Percentiles rank a stretch among this genome's conserved stretches.
Conservation (phyloP, 2,113 vertebrate genomes). For the Lathamus discolor region DNA sequence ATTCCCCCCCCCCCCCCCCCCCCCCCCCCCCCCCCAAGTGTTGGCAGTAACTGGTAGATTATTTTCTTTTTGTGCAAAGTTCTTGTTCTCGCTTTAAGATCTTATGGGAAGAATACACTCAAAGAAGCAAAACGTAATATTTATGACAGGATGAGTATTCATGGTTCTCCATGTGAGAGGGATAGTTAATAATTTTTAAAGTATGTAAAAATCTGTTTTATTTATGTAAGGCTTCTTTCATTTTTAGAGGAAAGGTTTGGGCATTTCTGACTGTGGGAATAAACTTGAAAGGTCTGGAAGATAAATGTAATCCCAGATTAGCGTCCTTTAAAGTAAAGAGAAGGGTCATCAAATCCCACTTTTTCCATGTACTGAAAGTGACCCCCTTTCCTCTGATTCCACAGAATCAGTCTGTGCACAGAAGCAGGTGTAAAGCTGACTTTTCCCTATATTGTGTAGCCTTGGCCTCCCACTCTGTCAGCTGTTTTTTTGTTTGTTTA, state of each 20-base stretch:
- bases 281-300: neutral
- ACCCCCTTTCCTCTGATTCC: neutral
- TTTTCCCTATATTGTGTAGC: neutral
- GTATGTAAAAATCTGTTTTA: neutral
- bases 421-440: neutral
- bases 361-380: neutral
- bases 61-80: neutral
- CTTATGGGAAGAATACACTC: neutral
- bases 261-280: neutral
- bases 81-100: neutral
- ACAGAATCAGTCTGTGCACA: neutral
- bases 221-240: neutral
- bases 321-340: neutral
- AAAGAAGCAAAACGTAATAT: neutral
- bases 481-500: neutral
- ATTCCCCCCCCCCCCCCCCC: no score
- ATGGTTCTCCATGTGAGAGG: neutral
- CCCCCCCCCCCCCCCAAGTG: neutral
- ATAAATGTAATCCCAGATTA: neutral
- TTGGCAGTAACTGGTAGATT: neutral
- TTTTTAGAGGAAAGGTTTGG: neutral
- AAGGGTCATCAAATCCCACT: neutral
- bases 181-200: neutral
- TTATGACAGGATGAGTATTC: neutral
- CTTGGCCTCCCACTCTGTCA: neutral